Evolutionary conservation across 1,140 invertebrate species (phyloP).

Genomic region (Nebria ingens): DNA sequence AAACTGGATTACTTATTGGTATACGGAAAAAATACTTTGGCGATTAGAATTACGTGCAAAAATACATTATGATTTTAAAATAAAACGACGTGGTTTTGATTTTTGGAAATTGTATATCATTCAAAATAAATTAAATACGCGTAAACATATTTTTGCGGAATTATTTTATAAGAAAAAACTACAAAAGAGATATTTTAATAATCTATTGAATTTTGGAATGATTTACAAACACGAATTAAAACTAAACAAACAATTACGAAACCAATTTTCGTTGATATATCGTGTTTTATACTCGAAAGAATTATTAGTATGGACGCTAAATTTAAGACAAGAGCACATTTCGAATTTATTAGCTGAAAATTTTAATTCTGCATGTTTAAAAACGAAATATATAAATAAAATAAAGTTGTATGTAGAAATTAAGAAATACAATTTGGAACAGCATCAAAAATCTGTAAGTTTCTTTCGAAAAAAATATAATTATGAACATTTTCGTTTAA

Average conservation of each 20-base stretch:
- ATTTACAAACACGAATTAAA: background rate
- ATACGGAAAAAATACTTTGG: constrained; percentile 15
- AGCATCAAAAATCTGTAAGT: constrained; percentile 4
- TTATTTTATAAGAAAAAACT: constrained; percentile 16
- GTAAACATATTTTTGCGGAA: constrained; percentile 12
- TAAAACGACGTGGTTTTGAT: constrained; percentile 15
- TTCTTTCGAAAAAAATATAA: constrained; percentile 14
- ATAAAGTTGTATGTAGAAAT: constrained; percentile 2
- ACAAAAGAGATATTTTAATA: constrained; percentile 14
- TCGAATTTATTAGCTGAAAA: background rate
- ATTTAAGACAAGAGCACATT: constrained; percentile 7
- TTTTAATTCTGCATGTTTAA: background rate
- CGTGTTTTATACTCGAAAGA: background rate
- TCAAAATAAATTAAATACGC: constrained; percentile 12
- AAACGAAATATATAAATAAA: background rate
- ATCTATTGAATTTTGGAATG: constrained; percentile 7
- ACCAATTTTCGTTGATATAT: background rate
- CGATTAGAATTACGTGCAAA: constrained; percentile 14
- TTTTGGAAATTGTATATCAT: constrained; percentile 15
- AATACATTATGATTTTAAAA: constrained; percentile 14
- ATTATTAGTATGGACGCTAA: background rate
- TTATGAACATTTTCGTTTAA: constrained; percentile 5
- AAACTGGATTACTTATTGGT: constrained; percentile 11
- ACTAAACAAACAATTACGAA: background rate
- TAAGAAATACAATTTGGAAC: constrained; percentile 9